Base-by-base conservation (phyloP, 92 coral and sea anemone species). In the Chrysogorgia sp. region DNA sequence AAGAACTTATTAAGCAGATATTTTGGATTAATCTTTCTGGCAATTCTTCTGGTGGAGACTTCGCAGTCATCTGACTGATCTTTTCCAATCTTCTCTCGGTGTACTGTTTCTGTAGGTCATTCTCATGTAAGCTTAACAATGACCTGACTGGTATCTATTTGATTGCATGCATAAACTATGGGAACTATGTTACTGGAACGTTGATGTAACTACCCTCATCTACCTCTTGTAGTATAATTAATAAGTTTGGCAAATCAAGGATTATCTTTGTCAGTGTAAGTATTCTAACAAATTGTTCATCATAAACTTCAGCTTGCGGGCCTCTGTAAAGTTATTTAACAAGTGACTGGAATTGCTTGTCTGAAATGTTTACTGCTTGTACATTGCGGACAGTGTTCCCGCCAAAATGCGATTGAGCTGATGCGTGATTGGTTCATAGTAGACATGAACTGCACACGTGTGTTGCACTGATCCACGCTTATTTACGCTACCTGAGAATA, bases 271-370 rank as follows among this genome's bases (percentile, higher is more conserved):
- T 66, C 48, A 66, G 74, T 2, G 55, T n/a, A 66, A 66, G 19
- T 0, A 66, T 66, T 41, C 56, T 66, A 21, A 40, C 32, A 15
- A 55, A 66, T 66, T 66, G 74, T 66, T 41, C 74, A 66, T 66
- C 74, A 66, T 66, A 66, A 40, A 66, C 74, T 8, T 66, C 74
- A n/a, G 74, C 29, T 41, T 64, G 37, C 15, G 40, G 74, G 55
- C 74, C 74, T 37, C 48, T 66, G 74, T 37, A 13, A 66, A 66
- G 55, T 41, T 66, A 29, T 9, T 37, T 66, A 19, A 66, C 5
- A 23, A 66, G 74, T 30, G 29, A 37, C 53, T 66, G 32, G 22
- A 66, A 55, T 41, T 66, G 74, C 40, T 37, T 24, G 19, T 66
- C 55, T 66, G 74, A 66, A 4, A 0, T 66, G 37, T 66, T 66